Conservation (phyloP, 2,797 vertebrate genomes). For the Crocidura indochinensis region DNA sequence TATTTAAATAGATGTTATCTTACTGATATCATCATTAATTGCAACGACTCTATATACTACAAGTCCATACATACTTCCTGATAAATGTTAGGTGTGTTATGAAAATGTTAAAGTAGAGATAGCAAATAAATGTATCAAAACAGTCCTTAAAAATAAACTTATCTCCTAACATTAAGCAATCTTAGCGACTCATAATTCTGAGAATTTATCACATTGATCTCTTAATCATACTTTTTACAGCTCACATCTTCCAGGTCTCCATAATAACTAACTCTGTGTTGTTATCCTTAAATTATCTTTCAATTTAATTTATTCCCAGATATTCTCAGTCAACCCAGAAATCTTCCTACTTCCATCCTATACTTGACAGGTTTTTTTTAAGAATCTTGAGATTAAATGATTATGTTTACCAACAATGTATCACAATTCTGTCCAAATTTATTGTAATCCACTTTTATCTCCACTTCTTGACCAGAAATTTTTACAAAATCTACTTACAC, state of each 20-base stretch:
- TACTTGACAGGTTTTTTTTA: background rate
- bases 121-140: background rate
- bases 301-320: background rate
- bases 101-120: constrained; percentile 8
- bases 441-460: background rate
- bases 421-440: background rate
- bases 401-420: background rate
- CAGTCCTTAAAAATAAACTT: too few relatives aligned
- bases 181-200: too few relatives aligned
- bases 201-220: too few relatives aligned
- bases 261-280: background rate
- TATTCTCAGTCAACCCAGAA: background rate
- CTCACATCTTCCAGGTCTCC: background rate
- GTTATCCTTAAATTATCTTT: background rate
- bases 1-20: background rate
- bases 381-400: background rate
- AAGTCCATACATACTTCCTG: background rate
- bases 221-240: background rate
- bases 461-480: background rate
- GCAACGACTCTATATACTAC: background rate
- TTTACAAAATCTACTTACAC: background rate
- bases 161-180: too few relatives aligned
- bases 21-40: constrained; percentile 10
- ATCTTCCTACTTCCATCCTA: background rate
- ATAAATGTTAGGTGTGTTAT: background rate